Conservation (phyloP, 23 tunicate genomes). For the Trididemnum nubilum region DNA sequence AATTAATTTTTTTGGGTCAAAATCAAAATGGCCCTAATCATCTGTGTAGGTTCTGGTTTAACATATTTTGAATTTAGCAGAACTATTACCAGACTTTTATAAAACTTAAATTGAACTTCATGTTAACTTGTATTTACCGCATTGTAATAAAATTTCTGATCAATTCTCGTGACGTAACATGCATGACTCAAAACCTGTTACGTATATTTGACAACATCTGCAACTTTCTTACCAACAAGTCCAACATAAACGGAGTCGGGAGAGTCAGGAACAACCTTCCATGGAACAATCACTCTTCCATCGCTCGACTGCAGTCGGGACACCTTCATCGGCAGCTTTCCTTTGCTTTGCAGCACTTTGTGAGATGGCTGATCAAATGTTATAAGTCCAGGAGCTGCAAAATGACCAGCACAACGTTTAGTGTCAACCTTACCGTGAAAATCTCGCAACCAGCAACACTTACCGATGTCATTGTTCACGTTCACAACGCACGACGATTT, state of each 20-base stretch:
- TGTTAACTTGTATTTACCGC: no score
- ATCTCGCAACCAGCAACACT: no score
- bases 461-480: constrained; percentile 84
- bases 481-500: constrained; percentile 41
- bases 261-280: constrained; percentile 78
- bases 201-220: no score
- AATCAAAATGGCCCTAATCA: no score
- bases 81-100: no score
- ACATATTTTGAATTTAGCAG: no score
- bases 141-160: no score
- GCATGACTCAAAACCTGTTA: no score
- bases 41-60: no score
- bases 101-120: no score
- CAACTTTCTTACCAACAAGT: constrained; percentile 55
- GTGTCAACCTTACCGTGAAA: background rate
- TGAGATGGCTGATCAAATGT: constrained; percentile 40
- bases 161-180: no score
- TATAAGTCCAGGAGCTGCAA: constrained; percentile 60
- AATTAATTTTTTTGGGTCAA: no score
- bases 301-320: constrained; percentile 33
- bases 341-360: constrained; percentile 67
- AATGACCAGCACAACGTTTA: background rate
- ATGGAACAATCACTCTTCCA: constrained; percentile 81
- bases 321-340: constrained; percentile 39
- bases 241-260: constrained; percentile 85